A percentile compares a stretch with the other conserved stretches of the same genome.
These are phyloP conservation scores for pig (Sus scrofa) DNA, from an alignment of 2,113 vertebrate species.

Conservation along the genomic window DNA sequence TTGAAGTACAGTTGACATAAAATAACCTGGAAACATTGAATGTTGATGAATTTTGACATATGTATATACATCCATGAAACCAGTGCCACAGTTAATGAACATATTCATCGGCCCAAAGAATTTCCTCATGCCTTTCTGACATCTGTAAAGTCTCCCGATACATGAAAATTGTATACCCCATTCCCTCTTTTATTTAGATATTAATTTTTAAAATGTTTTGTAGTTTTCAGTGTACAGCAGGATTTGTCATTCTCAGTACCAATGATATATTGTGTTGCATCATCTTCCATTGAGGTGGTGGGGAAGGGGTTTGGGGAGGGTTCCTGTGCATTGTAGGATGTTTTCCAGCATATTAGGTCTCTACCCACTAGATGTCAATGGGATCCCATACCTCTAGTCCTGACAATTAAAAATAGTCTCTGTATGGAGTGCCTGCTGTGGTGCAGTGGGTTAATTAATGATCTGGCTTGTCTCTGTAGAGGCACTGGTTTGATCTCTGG, in stretches of 20 bases:
- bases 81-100: background rate
- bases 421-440: background rate
- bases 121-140: background rate
- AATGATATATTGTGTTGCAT: background rate
- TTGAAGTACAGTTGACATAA: background rate
- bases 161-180: background rate
- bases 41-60: background rate
- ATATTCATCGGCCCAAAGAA: background rate
- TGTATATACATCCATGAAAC: background rate
- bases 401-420: background rate
- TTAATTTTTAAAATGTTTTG: background rate
- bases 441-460: no score
- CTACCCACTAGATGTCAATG: background rate
- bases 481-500: no score
- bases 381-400: background rate
- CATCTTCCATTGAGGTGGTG: background rate
- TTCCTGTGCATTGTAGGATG: background rate
- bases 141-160: background rate
- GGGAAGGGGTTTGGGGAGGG: no score
- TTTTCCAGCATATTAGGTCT: no score
- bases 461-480: no score
- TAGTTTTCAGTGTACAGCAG: background rate
- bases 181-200: background rate
- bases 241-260: background rate
- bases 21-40: background rate